Percentiles rank a stretch among this genome's conserved stretches.
These are phyloP conservation scores for Suillia variegata DNA, from an alignment of 2,888 invertebrate species.

Conservation along the genomic window DNA sequence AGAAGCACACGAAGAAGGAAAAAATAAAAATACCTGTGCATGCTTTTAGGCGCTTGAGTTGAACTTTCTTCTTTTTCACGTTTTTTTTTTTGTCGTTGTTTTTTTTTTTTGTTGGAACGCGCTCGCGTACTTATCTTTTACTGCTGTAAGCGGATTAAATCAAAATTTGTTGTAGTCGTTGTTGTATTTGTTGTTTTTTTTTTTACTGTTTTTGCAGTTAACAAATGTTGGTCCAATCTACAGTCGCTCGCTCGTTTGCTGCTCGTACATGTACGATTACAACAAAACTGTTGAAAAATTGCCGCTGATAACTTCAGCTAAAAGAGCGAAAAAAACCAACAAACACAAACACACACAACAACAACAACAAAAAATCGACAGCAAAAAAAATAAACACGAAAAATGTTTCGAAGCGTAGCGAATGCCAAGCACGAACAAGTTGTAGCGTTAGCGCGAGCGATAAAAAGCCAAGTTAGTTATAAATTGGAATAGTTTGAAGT, in stretches of 20 bases:
- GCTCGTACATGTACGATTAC: slow-evolving; percentile 11
- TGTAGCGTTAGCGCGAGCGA: slow-evolving; percentile 5
- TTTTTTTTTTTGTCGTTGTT: slow-evolving; percentile 2
- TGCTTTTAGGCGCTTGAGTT: slow-evolving; percentile 27
- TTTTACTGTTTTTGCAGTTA: background rate
- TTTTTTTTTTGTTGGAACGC: no score
- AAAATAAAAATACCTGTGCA: slow-evolving; percentile 16
- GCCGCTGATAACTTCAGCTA: slow-evolving; percentile 17
- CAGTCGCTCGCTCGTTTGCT: no score
- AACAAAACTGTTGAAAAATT: slow-evolving; percentile 25
- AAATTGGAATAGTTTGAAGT: slow-evolving; percentile 13
- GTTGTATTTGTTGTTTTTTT: no score
- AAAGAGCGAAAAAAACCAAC: background rate
- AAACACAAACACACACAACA: no score
- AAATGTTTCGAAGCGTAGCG: no score
- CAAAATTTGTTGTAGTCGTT: slow-evolving; percentile 6
- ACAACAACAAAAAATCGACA: background rate
- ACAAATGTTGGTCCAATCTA: no score
- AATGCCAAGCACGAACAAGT: slow-evolving; percentile 11
- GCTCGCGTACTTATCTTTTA: no score
- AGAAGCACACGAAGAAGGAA: background rate
- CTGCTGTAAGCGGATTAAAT: slow-evolving; percentile 12
- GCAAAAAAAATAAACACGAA: no score
- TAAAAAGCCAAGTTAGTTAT: slow-evolving; percentile 1
- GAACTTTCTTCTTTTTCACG: slow-evolving; percentile 14